Evolutionary conservation across 2,797 vertebrate genomes (phyloP), one percentile per base, ranked within the genome.

Genomic region (Melopsittacus undulatus): DNA sequence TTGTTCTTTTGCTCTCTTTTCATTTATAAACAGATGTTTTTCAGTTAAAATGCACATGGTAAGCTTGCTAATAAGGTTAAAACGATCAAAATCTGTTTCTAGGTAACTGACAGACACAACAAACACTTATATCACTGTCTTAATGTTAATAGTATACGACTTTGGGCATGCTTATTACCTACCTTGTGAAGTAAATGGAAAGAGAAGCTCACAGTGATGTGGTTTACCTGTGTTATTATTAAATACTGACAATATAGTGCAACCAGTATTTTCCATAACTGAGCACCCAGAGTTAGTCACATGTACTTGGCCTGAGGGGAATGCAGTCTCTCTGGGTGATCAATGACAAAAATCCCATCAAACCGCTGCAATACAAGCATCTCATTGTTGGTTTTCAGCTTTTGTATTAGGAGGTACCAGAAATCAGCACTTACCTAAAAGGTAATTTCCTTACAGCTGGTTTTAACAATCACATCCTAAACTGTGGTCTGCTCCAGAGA

Each of bases 211-310:
- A 96, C 67, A 68, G 82, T 74, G 34, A 22, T 73, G 66, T 75
- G 59, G 66, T 91, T 90, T 81, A 94, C 63, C 80, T 70, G 24
- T 62, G 87, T 10, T 90, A 49, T 86, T 93, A 88, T 88, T 94
- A 87, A 96, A 46, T 78, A 51, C 91, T 63, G 40, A 64, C 85
- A 56, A 0, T 45, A 48, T 69, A 90, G 75, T 10, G 13, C 59
- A 80, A 68, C 32, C 69, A 91, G 13, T 73, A 68, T 96, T 95
- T 83, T 94, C 92, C 52, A 7, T 80, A 83, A 68, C 56, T 79
- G 66, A 93, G 87, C 83, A 79, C 48, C 38, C 75, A 73, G 38
- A 64, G 76, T 90, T 80, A 95, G 85, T 96, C 91, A 94, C 89
- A 82, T 1, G 0, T 48, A 61, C 51, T 66, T 82, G 83, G 45